Evolutionary conservation across 2,888 invertebrate species (phyloP), one percentile per base, ranked within the genome.

Genomic region (Maniola hyperantus): DNA sequence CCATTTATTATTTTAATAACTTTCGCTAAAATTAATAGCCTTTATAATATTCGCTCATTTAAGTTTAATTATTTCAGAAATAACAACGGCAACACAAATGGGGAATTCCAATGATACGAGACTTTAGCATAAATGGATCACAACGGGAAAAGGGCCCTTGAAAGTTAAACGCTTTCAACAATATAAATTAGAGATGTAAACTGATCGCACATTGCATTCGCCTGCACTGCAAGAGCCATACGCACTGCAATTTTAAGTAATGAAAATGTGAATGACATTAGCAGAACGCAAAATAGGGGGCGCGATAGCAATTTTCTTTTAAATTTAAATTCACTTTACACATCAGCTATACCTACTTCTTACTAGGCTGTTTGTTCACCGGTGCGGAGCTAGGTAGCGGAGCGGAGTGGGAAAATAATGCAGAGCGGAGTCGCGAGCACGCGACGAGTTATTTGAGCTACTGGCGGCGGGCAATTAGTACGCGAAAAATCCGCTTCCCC

Each of bases 1-100:
- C 36, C 36, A 64, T 64, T 67, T 67, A 59, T 67, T 68, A 65
- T 65, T 65, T 51, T 61, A 62, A 57, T 51, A 61, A 53, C 57
- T 51, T 42, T 26, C 51, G 55, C 53, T 61, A 58, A 64, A 61
- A 57, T 65, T 60, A 69, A 66, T 66, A 33, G 44, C 60, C 34
- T 50, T 69, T 42, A 63, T 63, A 63, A 66, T 66, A 60, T 66
- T 54, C 66, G 50, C 51, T 69, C 64, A 69, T 64, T 69, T 62
- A 53, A 60, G 67, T 69, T 67, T 67, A 57, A 69, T 66, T 70
- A 67, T 74, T 73, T 36, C 73, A 74, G 74, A 72, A 66, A 64
- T 74, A 71, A 65, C 71, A 48, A 60, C 65, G 55, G 44, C 71
- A 34, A 59, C 72, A 36, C 73, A 69, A 64, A 65, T 63, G 44